Evolutionary conservation across 2,797 vertebrate species (phyloP).

Genomic region (Eidolon dupreanum): DNA sequence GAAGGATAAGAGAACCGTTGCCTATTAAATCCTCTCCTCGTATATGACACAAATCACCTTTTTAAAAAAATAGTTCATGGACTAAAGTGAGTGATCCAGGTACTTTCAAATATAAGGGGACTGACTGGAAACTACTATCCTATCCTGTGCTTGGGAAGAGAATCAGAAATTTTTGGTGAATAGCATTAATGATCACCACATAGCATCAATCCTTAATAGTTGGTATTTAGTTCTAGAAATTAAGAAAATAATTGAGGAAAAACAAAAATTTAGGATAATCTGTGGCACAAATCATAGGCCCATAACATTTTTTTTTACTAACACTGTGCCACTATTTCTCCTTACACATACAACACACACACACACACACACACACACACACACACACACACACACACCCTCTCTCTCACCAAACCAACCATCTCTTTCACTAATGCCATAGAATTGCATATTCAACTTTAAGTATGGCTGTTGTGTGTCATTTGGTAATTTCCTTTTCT

Average conservation of each 20-base stretch:
- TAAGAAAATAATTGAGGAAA: not conserved
- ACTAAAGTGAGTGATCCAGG: not conserved
- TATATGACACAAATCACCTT: not conserved
- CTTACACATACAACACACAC: not conserved
- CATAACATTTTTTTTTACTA: not conserved
- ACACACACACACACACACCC: no score
- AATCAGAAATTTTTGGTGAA: not conserved
- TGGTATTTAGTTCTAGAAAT: not conserved
- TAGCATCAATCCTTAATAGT: not conserved
- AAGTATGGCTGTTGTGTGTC: not conserved
- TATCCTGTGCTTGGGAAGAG: not conserved
- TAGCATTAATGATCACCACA: not conserved
- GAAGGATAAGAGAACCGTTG: not conserved
- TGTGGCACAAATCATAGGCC: not conserved
- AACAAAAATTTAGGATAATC: not conserved
- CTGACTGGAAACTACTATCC: not conserved
- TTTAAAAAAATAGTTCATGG: not conserved
- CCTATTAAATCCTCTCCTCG: not conserved
- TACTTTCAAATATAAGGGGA: not conserved
- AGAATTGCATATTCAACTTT: not conserved
- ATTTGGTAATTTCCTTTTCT: conserved; percentile 24
- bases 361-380: no score
- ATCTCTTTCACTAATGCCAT: not conserved
- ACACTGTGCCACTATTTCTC: not conserved
- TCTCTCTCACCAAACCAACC: not conserved